These are phyloP conservation scores for Xyrichtys novacula DNA, from an alignment of 2,797 vertebrate species.

Conservation along the genomic window DNA sequence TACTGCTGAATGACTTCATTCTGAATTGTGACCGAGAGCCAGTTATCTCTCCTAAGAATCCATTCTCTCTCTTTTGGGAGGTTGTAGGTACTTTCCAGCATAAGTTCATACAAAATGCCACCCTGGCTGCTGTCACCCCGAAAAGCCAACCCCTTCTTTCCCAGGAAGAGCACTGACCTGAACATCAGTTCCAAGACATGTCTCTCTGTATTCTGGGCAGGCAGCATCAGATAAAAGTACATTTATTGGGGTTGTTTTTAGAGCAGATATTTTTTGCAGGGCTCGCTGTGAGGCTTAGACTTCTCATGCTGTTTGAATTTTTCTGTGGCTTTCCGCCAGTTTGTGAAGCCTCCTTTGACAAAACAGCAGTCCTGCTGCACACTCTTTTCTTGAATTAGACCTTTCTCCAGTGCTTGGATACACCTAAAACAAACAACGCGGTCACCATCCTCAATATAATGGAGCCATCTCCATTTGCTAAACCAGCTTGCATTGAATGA, in stretches of 20 bases:
- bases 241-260: background rate
- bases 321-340: slow-evolving; percentile 1
- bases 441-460: background rate
- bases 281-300: too few species aligned
- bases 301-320: too few species aligned
- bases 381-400: background rate
- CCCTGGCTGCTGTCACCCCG: background rate
- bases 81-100: background rate
- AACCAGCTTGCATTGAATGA: slow-evolving; percentile 3
- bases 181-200: background rate
- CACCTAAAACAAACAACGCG: background rate
- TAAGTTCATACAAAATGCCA: slow-evolving; percentile 8
- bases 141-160: slow-evolving; percentile 3
- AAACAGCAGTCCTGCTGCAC: background rate
- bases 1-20: slow-evolving; percentile 4
- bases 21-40: background rate
- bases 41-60: background rate
- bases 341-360: background rate
- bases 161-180: slow-evolving; percentile 1
- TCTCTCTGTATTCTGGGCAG: background rate
- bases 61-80: background rate
- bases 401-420: background rate
- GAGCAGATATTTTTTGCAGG: too few species aligned
- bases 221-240: background rate
- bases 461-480: background rate